phyloP scores from a whole-genome alignment of 2,888 invertebrate species.

The Phymatocera aterrima region DNA sequence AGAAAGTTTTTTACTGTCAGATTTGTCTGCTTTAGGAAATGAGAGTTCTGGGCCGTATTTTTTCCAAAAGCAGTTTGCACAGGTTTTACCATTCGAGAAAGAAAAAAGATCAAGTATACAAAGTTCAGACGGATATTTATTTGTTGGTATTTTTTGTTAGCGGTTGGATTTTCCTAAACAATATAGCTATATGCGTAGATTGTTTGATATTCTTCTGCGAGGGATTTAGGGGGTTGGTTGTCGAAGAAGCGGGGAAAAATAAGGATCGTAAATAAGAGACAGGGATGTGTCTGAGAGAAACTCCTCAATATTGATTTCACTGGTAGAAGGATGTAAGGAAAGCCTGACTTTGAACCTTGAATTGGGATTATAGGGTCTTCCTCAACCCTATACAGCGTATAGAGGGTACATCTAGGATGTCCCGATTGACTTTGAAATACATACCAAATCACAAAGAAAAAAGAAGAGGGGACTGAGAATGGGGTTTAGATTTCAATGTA shows the following conservation, averaged over 20 bases:
- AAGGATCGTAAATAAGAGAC: not conserved
- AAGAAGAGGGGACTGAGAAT: not conserved
- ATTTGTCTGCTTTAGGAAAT: too few relatives aligned
- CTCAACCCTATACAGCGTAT: too few relatives aligned
- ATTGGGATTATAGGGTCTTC: not conserved
- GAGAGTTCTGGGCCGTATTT: too few relatives aligned
- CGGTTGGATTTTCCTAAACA: not conserved
- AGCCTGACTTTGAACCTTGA: slow-evolving; percentile 29
- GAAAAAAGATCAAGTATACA: not conserved
- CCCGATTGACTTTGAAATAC: slow-evolving; percentile 35
- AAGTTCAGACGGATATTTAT: not conserved
- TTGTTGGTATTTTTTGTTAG: not conserved
- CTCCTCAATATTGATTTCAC: slow-evolving; percentile 34
- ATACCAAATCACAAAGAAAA: slow-evolving; percentile 17
- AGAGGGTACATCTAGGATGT: slow-evolving; percentile 20
- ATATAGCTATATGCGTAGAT: not conserved
- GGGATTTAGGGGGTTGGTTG: not conserved
- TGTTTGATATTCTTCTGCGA: slow-evolving; percentile 5
- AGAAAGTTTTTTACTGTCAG: not conserved
- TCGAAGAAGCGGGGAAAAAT: not conserved
- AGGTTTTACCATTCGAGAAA: not conserved
- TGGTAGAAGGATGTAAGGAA: not conserved
- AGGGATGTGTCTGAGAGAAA: slow-evolving; percentile 17
- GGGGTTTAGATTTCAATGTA: not conserved
- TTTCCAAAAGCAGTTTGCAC: not conserved